A percentile compares a stretch with the other conserved stretches of the same genome.
phyloP scores from a whole-genome alignment of 2,888 invertebrate genomes.

The Onchidella celtica region DNA sequence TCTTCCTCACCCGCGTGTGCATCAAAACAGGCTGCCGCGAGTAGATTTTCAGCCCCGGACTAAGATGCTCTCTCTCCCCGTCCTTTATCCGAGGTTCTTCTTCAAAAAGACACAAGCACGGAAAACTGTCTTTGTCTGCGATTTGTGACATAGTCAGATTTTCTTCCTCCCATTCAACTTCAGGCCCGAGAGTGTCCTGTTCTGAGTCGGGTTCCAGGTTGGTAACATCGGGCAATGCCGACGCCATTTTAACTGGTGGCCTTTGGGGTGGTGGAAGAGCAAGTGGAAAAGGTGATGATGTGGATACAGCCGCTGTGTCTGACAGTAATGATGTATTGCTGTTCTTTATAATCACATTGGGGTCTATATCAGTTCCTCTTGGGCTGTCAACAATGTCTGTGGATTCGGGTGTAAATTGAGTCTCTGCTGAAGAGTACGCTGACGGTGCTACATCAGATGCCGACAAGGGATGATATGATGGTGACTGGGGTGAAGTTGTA shows the following conservation, averaged over 20 bases:
- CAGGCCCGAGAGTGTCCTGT: conserved; percentile 16
- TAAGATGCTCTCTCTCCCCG: conserved; percentile 42
- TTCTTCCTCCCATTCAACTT: conserved; percentile 56
- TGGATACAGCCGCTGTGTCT: too few species aligned
- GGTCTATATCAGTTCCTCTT: too few species aligned
- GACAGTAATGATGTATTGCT: too few species aligned
- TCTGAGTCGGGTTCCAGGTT: neutral
- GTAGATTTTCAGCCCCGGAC: conserved; percentile 64
- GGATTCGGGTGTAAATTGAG: too few species aligned
- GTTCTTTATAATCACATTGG: too few species aligned
- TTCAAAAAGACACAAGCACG: conserved; percentile 55
- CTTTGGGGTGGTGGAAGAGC: neutral
- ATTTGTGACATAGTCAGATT: conserved; percentile 45
- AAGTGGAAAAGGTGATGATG: neutral
- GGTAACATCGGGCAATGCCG: conserved; percentile 47
- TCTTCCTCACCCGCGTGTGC: conserved; percentile 55
- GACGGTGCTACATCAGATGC: too few species aligned
- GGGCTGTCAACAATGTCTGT: too few species aligned
- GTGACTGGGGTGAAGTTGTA: too few species aligned
- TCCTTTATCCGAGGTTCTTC: conserved; percentile 29
- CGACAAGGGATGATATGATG: too few species aligned
- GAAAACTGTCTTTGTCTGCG: conserved; percentile 54
- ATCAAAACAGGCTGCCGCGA: conserved; percentile 65
- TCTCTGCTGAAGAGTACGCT: too few species aligned
- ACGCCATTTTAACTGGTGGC: conserved; percentile 25